Evolutionary conservation across 2,113 vertebrate genomes (phyloP).

Genomic region (Suncus etruscus): DNA sequence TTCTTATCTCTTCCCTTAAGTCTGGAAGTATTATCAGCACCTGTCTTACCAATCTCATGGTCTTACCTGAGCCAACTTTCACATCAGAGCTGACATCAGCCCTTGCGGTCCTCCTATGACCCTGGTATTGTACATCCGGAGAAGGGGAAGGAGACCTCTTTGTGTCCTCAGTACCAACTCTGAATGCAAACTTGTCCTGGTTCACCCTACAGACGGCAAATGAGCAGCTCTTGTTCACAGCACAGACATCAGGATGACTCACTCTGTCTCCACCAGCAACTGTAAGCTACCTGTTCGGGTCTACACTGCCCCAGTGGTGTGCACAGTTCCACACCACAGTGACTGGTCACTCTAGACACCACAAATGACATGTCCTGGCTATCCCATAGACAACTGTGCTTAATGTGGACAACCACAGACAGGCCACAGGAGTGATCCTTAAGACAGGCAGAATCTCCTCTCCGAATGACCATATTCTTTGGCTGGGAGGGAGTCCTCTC

Average conservation of each 20-base stretch:
- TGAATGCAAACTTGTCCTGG: neutral
- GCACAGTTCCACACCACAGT: neutral
- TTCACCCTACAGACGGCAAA: neutral
- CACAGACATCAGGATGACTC: neutral
- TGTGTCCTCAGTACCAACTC: neutral
- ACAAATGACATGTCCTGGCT: constrained; percentile 40
- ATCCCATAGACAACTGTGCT: neutral
- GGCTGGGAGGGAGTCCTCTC: neutral
- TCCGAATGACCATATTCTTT: neutral
- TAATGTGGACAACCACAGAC: constrained; percentile 36
- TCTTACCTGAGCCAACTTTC: neutral
- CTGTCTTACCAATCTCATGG: neutral
- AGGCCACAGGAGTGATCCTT: neutral
- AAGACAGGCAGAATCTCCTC: neutral
- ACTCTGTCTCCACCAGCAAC: neutral
- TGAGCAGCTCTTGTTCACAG: neutral
- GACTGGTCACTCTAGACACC: constrained; percentile 61
- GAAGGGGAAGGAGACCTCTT: neutral
- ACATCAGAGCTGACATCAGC: neutral
- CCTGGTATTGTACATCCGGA: neutral
- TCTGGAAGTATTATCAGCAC: neutral
- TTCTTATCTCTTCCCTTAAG: neutral
- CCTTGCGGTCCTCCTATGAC: neutral
- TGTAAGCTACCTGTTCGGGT: constrained; percentile 6
- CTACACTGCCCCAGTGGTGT: neutral